Conservation (phyloP, 2,113 vertebrate genomes). For the Tupaia tana region DNA sequence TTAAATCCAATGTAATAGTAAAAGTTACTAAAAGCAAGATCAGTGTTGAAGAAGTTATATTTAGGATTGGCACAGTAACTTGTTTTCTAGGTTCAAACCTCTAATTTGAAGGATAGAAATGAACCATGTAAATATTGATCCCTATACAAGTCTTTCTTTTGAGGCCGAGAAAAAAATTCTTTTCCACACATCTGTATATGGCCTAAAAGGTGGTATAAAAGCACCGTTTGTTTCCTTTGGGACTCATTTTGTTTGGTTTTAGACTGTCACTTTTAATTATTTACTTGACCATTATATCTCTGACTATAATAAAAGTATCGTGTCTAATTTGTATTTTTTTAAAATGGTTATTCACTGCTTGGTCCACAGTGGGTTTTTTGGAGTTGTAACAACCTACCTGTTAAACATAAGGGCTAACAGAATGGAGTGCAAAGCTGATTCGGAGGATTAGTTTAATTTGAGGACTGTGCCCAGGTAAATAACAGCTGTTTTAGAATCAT, state of each 20-base stretch:
- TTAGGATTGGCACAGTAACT: constrained; percentile 11
- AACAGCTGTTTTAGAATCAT: constrained; percentile 68
- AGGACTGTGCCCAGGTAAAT: constrained; percentile 68
- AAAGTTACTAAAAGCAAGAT: constrained; percentile 30
- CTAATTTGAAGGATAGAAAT: constrained; percentile 41
- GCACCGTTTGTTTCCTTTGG: constrained; percentile 48
- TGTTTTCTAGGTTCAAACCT: constrained; percentile 36
- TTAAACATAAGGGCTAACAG: constrained; percentile 70
- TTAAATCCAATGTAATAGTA: constrained; percentile 44
- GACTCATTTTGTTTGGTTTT: constrained; percentile 58
- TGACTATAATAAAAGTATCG: constrained; percentile 51
- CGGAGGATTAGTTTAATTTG: constrained; percentile 69
- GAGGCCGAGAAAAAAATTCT: neutral
- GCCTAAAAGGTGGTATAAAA: constrained; percentile 7
- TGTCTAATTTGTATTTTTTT: constrained; percentile 60
- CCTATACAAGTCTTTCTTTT: constrained; percentile 37
- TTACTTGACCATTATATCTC: constrained; percentile 51
- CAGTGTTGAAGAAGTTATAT: constrained; percentile 13
- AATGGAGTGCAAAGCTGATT: constrained; percentile 61
- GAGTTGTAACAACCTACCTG: constrained; percentile 61
- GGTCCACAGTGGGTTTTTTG: constrained; percentile 48
- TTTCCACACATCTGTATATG: neutral
- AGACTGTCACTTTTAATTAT: constrained; percentile 67
- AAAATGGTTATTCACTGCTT: constrained; percentile 62
- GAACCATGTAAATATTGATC: constrained; percentile 31